These are phyloP conservation scores for Hippocampus abdominalis DNA, from an alignment of 2,113 vertebrate genomes.

Conservation along the genomic window DNA sequence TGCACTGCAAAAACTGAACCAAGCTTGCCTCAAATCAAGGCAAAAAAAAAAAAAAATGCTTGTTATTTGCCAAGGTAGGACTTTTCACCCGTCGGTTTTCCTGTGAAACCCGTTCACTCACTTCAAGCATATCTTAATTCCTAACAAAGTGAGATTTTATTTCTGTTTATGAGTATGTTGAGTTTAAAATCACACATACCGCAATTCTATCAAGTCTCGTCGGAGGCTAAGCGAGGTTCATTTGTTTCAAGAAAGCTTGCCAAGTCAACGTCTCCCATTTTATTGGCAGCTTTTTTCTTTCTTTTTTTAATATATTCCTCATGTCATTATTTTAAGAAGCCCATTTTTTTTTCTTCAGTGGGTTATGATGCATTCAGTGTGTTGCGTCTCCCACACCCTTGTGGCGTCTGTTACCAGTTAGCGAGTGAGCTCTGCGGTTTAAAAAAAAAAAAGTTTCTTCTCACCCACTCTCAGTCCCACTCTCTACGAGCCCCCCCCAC, in stretches of 20 bases:
- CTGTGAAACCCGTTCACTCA: not conserved
- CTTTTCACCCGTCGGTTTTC: not conserved
- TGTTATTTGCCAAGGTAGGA: not conserved
- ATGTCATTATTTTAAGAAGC: not conserved
- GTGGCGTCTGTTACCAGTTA: constrained; percentile 43
- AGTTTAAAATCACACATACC: not conserved
- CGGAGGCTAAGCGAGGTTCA: not conserved
- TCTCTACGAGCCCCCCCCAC: constrained; percentile 38
- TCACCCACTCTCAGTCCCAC: constrained; percentile 7
- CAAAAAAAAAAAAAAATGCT: not conserved
- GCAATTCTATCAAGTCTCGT: not conserved
- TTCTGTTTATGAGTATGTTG: not conserved
- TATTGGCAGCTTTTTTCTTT: not conserved
- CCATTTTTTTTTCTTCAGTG: not conserved
- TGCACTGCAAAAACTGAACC: not conserved
- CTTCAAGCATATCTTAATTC: too few species aligned
- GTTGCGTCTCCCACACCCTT: constrained; percentile 37
- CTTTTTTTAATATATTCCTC: not conserved
- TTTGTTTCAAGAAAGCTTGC: not conserved
- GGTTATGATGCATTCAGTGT: not conserved
- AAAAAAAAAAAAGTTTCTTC: constrained; percentile 36
- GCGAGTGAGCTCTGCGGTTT: constrained; percentile 19
- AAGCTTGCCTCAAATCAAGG: not conserved
- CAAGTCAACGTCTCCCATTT: not conserved
- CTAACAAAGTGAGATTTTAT: too few species aligned